phyloP scores from a whole-genome alignment of 2,797 vertebrate species.

The Tiaroga cobitis region DNA sequence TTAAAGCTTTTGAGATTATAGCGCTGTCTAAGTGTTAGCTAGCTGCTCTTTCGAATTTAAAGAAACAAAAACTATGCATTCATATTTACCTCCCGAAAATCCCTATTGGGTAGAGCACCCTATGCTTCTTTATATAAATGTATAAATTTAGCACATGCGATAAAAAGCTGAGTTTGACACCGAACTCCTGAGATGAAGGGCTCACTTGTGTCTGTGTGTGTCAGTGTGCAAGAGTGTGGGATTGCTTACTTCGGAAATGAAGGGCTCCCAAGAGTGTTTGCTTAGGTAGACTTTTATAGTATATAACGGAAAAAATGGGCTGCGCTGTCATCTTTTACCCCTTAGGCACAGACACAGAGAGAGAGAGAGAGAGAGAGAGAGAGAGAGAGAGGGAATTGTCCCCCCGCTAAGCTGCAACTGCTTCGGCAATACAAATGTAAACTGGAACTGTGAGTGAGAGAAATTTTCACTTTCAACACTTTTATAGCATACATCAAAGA shows the following conservation, averaged over 20 bases:
- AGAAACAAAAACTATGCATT: slow-evolving; percentile 8
- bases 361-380: slow-evolving; percentile 21
- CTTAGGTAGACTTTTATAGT: slow-evolving; percentile 49
- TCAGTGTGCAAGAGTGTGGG: slow-evolving; percentile 37
- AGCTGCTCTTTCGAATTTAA: not conserved
- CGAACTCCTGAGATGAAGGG: slow-evolving; percentile 9
- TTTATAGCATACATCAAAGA: slow-evolving; percentile 55
- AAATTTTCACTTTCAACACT: slow-evolving; percentile 50
- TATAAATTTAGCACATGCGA: slow-evolving; percentile 33
- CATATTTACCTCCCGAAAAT: slow-evolving; percentile 6
- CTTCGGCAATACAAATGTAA: slow-evolving; percentile 46
- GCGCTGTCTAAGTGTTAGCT: not conserved
- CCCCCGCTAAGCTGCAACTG: slow-evolving; percentile 39
- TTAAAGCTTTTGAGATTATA: slow-evolving; percentile 2
- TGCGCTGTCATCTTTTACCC: slow-evolving; percentile 50
- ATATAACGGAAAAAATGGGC: slow-evolving; percentile 54
- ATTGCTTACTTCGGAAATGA: slow-evolving; percentile 41
- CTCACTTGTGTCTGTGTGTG: slow-evolving; percentile 38
- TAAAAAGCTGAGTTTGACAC: slow-evolving; percentile 38
- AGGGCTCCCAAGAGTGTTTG: slow-evolving; percentile 47
- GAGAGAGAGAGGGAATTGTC: slow-evolving; percentile 34
- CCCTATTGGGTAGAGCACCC: not conserved
- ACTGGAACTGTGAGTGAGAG: slow-evolving; percentile 28
- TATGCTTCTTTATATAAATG: slow-evolving; percentile 12
- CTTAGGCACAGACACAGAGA: slow-evolving; percentile 32